These are phyloP conservation scores for Nasonia vitripennis DNA, from an alignment of 1,140 invertebrate genomes.

Conservation along the genomic window DNA sequence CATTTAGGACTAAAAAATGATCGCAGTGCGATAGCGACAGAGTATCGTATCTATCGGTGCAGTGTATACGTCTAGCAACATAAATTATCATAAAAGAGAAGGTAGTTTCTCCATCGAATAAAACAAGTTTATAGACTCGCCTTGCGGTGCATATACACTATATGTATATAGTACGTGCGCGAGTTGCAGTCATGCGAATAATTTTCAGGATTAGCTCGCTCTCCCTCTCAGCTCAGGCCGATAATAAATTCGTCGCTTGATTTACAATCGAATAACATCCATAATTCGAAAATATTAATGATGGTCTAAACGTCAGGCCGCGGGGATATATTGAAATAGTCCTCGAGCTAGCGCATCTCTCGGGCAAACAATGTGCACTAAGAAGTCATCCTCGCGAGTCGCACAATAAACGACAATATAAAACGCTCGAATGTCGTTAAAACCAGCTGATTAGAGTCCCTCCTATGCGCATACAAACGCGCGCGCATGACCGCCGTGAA, in stretches of 20 bases:
- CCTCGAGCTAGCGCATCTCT: background rate
- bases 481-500: conserved; percentile 26
- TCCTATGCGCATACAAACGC: background rate
- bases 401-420: conserved; percentile 18
- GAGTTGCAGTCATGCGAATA: conserved; percentile 27
- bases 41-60: conserved; percentile 2
- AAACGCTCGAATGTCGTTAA: conserved; percentile 19
- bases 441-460: conserved; percentile 29
- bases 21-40: background rate
- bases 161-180: background rate
- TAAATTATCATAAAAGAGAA: conserved; percentile 48
- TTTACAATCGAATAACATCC: conserved; percentile 33
- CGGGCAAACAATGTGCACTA: background rate
- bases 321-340: background rate
- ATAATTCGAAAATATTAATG: conserved; percentile 35
- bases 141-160: background rate
- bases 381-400: background rate
- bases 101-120: conserved; percentile 42
- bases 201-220: conserved; percentile 39
- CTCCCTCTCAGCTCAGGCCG: background rate
- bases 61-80: background rate
- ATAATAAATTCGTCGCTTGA: conserved; percentile 32
- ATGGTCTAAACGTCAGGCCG: conserved; percentile 19
- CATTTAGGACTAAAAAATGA: conserved; percentile 27
- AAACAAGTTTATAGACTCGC: conserved; percentile 45